Conservation (phyloP, 2,797 vertebrate genomes). For the Alectoris magna region DNA sequence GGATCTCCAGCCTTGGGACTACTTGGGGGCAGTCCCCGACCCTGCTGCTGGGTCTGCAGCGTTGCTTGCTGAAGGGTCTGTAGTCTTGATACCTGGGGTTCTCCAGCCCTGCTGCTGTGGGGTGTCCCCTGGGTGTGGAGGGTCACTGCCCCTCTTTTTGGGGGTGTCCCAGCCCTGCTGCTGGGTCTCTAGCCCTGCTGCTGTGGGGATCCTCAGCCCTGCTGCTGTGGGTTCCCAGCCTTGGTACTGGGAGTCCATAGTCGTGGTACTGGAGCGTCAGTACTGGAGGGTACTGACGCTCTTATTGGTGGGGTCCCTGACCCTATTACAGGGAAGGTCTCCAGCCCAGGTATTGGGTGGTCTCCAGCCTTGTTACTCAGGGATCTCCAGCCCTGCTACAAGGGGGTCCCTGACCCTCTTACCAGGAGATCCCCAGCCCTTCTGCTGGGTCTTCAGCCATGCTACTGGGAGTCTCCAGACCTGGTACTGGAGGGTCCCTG, state of each 20-base stretch:
- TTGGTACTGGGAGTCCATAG: neutral
- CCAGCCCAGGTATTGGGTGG: too few species aligned
- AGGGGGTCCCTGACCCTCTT: neutral
- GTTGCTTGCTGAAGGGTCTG: too few species aligned
- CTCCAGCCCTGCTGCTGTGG: too few species aligned
- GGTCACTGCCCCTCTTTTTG: too few species aligned
- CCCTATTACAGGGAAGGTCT: neutral
- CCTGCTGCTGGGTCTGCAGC: neutral
- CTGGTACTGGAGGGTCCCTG: too few species aligned
- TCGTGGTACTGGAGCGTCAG: neutral
- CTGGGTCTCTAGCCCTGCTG: neutral
- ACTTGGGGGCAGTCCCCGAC: too few species aligned
- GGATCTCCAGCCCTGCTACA: neutral
- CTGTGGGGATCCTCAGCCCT: neutral
- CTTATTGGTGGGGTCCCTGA: neutral
- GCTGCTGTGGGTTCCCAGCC: neutral
- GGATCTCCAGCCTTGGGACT: too few species aligned
- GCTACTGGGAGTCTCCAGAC: neutral
- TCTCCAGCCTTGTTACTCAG: neutral
- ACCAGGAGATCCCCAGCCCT: neutral
- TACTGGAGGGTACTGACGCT: too few species aligned
- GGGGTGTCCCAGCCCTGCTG: neutral
- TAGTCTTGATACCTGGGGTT: too few species aligned
- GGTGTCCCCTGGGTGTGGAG: neutral
- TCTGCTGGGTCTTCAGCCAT: too few species aligned